Base-by-base conservation (phyloP, 1,140 invertebrate genomes). In the Apocrypta bakeri region DNA sequence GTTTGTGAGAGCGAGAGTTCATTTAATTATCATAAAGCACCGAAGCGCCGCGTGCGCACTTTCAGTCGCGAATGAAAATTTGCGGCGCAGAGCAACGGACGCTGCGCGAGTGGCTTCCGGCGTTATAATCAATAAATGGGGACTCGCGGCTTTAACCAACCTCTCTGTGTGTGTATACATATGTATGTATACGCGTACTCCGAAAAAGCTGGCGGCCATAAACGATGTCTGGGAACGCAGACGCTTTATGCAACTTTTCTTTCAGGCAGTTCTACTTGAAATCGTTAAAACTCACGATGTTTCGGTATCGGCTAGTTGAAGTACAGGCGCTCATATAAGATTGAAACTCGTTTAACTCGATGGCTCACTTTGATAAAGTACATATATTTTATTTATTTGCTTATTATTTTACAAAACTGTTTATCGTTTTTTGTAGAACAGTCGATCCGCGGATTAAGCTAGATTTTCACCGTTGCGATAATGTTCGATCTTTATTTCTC, bases 121-220 rank as follows among this genome's bases (percentile, higher is more conserved):
- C 77, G 85, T 84, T 88, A 88, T 89, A 90, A 91, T 91, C 89
- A 88, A 91, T 91, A 90, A 89, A 89, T 85, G 87, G 87, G 72
- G 21, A 81, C 85, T 79, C 82, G 48, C 76, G 83, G 85, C 87
- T 85, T 90, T 89, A 90, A 90, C 48, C 48, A 56, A 56, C 14
- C 48, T 56, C 21, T 21, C 48, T n/a, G 14, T n/a, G 2, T 56
- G 14, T 56, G 2, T 56, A 17, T 17, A 17, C 17, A 17, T n/a
- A n/a, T 56, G 7, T n/a, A 56, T n/a, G 3, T n/a, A n/a, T n/a
- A 7, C 3, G 48, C 8, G 17, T 56, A n/a, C 86, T 84, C 85
- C 80, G 85, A 87, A 78, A 27, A 85, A 86, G 82, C 48, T 69
- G 72, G 81, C 61, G 86, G 42, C 87, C 87, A 84, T 89, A 88